Conservation (phyloP, 2,888 invertebrate species). For the Ceraclea dissimilis region DNA sequence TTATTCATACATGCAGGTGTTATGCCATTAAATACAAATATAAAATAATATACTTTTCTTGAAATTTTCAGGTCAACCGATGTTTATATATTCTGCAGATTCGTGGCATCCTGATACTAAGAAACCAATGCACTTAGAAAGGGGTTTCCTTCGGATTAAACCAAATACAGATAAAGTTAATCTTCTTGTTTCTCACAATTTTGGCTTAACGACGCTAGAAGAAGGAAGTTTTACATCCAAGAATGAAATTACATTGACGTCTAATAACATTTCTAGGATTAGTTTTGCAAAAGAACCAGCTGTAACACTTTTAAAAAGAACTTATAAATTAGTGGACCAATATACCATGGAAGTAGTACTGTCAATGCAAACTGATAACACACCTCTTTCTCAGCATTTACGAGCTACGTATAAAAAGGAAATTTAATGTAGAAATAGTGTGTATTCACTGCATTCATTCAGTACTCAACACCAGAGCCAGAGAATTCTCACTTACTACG, state of each 20-base stretch:
- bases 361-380: constrained; percentile 50
- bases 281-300: constrained; percentile 46
- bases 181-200: constrained; percentile 53
- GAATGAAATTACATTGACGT: constrained; percentile 44
- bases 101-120: constrained; percentile 47
- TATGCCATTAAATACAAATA: too few species aligned
- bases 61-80: constrained; percentile 49
- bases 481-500: too few species aligned
- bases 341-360: constrained; percentile 40
- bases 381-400: constrained; percentile 48
- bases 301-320: constrained; percentile 42
- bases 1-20: too few species aligned
- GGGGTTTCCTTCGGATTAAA: constrained; percentile 53
- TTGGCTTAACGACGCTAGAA: constrained; percentile 53
- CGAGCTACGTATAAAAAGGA: constrained; percentile 43
- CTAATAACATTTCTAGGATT: constrained; percentile 42
- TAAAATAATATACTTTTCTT: too few species aligned
- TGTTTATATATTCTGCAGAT: constrained; percentile 48
- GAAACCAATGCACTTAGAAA: constrained; percentile 54
- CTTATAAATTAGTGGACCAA: constrained; percentile 33
- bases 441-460: too few species aligned
- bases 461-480: too few species aligned
- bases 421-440: too few species aligned
- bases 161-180: constrained; percentile 47
- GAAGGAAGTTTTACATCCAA: constrained; percentile 43